Evolutionary conservation across 1,140 invertebrate genomes (phyloP).

Genomic region (Drosophila pandora): DNA sequence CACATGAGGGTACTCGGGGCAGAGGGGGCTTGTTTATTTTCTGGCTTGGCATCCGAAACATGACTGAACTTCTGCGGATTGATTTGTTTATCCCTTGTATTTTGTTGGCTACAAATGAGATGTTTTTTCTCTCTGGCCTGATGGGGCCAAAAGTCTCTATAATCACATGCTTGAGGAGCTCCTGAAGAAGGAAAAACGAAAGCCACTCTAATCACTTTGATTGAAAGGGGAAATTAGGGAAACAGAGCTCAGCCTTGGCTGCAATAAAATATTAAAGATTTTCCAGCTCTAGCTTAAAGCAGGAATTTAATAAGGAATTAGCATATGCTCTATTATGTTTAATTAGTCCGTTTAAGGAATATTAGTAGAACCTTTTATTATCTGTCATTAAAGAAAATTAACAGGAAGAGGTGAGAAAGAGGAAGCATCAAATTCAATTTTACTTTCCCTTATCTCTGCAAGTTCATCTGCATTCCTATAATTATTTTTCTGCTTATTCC

Average conservation of each 20-base stretch:
- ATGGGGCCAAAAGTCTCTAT: conserved; percentile 15
- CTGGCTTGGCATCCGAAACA: conserved; percentile 42
- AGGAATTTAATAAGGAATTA: not conserved
- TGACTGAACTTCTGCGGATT: conserved; percentile 54
- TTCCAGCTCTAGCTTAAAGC: not conserved
- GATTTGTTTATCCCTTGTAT: conserved; percentile 58
- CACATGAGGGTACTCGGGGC: conserved; percentile 30
- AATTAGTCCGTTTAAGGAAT: not conserved
- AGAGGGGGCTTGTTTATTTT: conserved; percentile 29
- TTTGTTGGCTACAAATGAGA: conserved; percentile 59
- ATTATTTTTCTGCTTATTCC: conserved; percentile 37
- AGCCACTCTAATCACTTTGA: conserved; percentile 42
- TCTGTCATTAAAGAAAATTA: conserved; percentile 31
- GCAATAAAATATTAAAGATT: conserved; percentile 14
- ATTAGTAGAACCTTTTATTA: conserved; percentile 25
- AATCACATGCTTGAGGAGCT: conserved; percentile 41
- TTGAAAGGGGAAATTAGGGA: conserved; percentile 30
- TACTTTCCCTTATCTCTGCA: conserved; percentile 61
- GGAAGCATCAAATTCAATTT: conserved; percentile 56
- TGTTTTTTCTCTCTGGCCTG: not conserved
- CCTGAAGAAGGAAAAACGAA: conserved; percentile 13
- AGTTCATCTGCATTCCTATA: conserved; percentile 39
- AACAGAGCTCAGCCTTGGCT: conserved; percentile 6
- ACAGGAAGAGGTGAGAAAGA: conserved; percentile 3
- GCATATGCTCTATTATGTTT: not conserved